These are phyloP conservation scores for Edolisoma coerulescens DNA, from an alignment of 2,113 vertebrate genomes.

Conservation along the genomic window DNA sequence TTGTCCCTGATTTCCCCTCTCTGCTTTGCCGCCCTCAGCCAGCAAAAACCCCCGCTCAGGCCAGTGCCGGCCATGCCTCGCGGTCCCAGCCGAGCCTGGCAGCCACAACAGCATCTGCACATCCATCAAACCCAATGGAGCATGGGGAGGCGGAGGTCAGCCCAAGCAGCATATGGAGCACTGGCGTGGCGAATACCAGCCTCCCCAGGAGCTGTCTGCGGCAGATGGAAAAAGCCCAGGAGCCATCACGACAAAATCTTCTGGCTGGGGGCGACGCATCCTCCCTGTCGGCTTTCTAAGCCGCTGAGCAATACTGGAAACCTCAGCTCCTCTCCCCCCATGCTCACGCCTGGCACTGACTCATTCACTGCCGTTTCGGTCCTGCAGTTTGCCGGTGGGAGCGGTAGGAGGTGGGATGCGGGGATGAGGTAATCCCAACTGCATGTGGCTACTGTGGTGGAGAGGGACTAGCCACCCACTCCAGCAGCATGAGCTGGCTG, in stretches of 20 bases:
- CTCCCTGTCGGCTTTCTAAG: neutral
- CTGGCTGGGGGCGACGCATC: neutral
- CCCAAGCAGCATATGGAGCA: slow-evolving; percentile 39
- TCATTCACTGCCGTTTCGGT: neutral
- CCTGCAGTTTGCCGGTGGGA: neutral
- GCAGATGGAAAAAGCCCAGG: slow-evolving; percentile 38
- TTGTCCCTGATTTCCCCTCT: neutral
- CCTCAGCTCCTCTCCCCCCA: neutral
- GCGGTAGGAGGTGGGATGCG: neutral
- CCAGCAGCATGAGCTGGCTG: neutral
- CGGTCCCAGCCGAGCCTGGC: neutral
- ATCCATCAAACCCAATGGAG: neutral
- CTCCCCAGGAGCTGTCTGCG: slow-evolving; percentile 1
- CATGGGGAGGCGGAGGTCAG: neutral
- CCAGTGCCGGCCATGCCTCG: neutral
- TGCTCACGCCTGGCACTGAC: neutral
- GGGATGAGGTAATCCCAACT: neutral
- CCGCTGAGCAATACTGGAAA: neutral
- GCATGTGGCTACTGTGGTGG: neutral
- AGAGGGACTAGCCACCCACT: neutral
- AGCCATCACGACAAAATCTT: neutral
- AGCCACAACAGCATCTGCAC: neutral
- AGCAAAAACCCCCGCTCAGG: neutral
- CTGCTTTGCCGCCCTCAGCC: neutral
- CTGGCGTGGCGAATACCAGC: neutral